These are phyloP conservation scores for Agrotis ipsilon DNA, from an alignment of 2,888 invertebrate genomes.

Conservation along the genomic window DNA sequence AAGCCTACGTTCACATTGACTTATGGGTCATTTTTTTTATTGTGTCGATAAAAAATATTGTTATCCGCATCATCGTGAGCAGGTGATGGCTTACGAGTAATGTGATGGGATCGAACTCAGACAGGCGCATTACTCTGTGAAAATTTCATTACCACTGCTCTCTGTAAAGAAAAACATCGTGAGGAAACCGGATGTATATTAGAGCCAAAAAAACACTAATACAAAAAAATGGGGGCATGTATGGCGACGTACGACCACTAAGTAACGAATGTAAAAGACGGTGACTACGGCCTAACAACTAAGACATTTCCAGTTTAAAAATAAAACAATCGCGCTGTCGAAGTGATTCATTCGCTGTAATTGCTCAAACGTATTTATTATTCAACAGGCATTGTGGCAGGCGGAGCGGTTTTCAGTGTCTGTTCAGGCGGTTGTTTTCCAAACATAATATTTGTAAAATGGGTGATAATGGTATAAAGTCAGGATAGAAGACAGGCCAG, in stretches of 20 bases:
- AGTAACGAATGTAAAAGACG: no score
- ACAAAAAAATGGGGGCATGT: no score
- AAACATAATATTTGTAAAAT: slow-evolving; percentile 48
- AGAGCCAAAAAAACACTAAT: no score
- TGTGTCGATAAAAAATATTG: no score
- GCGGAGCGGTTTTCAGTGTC: slow-evolving; percentile 37
- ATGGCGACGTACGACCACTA: no score
- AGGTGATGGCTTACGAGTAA: no score
- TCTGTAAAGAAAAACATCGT: no score
- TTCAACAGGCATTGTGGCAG: slow-evolving; percentile 42
- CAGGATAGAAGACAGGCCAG: background rate
- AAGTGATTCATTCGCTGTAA: slow-evolving; percentile 35
- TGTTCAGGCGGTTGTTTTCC: slow-evolving; percentile 45
- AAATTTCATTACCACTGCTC: no score
- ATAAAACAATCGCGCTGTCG: slow-evolving; percentile 42
- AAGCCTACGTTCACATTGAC: background rate
- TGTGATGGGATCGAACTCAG: no score
- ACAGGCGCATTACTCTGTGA: no score
- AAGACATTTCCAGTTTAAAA: slow-evolving; percentile 35
- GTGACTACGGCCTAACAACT: background rate
- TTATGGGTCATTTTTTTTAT: background rate
- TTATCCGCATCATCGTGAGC: no score
- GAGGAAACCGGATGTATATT: no score
- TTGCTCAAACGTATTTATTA: slow-evolving; percentile 39
- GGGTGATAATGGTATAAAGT: slow-evolving; percentile 19